phyloP scores from a whole-genome alignment of 2,888 invertebrate genomes.

The Cistogaster globosa region DNA sequence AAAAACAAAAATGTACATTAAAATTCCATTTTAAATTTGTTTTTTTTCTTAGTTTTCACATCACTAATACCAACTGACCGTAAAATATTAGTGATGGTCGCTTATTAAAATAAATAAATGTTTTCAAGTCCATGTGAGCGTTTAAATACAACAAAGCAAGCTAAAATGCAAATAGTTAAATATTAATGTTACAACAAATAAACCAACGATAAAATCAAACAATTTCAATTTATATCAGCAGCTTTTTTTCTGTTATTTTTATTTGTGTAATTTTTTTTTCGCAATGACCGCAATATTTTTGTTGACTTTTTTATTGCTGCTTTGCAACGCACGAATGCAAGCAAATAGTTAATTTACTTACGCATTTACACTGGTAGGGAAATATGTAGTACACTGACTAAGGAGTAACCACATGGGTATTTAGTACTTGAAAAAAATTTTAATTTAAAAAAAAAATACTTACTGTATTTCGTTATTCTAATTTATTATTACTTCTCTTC shows the following conservation, averaged over 20 bases:
- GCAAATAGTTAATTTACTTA: conserved; percentile 10
- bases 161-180: conserved; percentile 33
- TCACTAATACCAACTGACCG: conserved; percentile 72
- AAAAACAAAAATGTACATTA: not conserved
- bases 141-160: conserved; percentile 42
- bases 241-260: conserved; percentile 22
- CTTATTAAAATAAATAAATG: conserved; percentile 56
- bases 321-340: not conserved
- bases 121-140: conserved; percentile 43
- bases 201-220: conserved; percentile 46
- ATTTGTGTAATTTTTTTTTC: conserved; percentile 51
- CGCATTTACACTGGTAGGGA: conserved; percentile 27
- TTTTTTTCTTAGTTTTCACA: conserved; percentile 57
- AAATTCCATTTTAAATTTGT: not conserved
- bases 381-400: not conserved
- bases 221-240: conserved; percentile 62
- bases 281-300: conserved; percentile 73
- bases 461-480: no score
- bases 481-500: no score
- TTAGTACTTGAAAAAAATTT: not conserved
- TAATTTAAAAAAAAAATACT: no score
- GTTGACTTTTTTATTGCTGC: conserved; percentile 60
- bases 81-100: conserved; percentile 67
- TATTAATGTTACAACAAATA: conserved; percentile 44
- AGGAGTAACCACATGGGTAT: not conserved